Evolutionary conservation across 92 coral and sea anemone genomes (phyloP).

Genomic region (Bergia sp.): DNA sequence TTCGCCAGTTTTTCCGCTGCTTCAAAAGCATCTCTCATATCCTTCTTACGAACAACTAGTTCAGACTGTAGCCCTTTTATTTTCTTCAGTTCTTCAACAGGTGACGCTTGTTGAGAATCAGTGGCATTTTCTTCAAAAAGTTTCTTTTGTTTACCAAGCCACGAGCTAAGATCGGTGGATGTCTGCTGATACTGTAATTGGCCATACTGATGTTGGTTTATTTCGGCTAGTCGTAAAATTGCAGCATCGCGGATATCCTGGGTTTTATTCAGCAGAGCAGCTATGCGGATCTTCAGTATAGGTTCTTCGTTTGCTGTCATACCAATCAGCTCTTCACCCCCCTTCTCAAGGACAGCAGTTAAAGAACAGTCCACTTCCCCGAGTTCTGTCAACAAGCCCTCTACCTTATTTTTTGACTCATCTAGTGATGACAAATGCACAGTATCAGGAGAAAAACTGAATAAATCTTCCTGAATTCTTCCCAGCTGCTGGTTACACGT

Average conservation of each 20-base stretch:
- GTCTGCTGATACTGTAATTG: constrained; percentile 15
- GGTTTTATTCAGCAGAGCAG: constrained; percentile 31
- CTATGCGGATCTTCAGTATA: constrained; percentile 46
- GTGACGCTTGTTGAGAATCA: constrained; percentile 13
- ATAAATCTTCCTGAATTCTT: constrained; percentile 53
- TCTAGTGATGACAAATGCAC: constrained; percentile 30
- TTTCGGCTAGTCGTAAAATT: constrained; percentile 32
- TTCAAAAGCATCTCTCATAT: constrained; percentile 42
- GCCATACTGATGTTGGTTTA: constrained; percentile 18
- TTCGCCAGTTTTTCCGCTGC: constrained; percentile 45
- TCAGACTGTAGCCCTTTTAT: constrained; percentile 28
- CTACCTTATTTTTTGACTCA: constrained; percentile 44
- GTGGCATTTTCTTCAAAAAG: constrained; percentile 15
- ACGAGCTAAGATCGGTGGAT: background rate
- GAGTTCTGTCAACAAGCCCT: constrained; percentile 33
- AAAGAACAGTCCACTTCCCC: constrained; percentile 41
- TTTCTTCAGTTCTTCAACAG: constrained; percentile 21
- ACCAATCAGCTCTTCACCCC: constrained; percentile 39
- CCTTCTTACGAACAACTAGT: constrained; percentile 23
- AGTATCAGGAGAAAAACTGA: constrained; percentile 30
- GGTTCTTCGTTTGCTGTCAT: constrained; percentile 33
- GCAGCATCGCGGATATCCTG: constrained; percentile 37
- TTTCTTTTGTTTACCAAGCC: constrained; percentile 27
- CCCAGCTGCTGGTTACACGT: constrained; percentile 65
- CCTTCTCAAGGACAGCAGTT: constrained; percentile 24